phyloP scores from a whole-genome alignment of 2,797 vertebrate species.

The Xiphorhynchus erythropygius region DNA sequence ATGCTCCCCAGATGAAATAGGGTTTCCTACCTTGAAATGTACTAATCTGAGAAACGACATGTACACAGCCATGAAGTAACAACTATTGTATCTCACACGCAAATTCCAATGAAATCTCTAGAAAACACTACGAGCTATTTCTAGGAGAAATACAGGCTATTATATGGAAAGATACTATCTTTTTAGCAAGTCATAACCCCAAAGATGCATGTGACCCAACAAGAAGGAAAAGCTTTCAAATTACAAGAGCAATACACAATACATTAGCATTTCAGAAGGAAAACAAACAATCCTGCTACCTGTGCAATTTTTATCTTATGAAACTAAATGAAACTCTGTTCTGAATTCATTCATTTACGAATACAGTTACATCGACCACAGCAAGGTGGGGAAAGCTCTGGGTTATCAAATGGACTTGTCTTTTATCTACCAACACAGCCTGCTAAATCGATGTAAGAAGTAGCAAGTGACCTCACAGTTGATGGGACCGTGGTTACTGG shows the following conservation, averaged over 20 bases:
- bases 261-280: not conserved
- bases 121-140: not conserved
- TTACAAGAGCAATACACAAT: not conserved
- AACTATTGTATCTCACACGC: not conserved
- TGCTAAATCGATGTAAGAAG: not conserved
- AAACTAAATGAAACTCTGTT: not conserved
- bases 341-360: not conserved
- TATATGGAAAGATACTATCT: not conserved
- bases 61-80: fast-evolving
- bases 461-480: not conserved
- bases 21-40: fast-evolving
- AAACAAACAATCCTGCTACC: not conserved
- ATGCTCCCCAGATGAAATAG: not conserved
- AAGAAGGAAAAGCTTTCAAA: not conserved
- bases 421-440: not conserved
- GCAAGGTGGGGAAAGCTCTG: not conserved
- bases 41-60: not conserved
- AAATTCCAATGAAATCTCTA: not conserved
- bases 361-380: not conserved
- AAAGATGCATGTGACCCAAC: not conserved
- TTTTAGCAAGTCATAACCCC: not conserved
- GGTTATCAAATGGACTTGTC: not conserved
- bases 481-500: not conserved
- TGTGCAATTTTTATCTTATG: not conserved
- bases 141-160: not conserved